Evolutionary conservation across 2,797 vertebrate genomes (phyloP).

Genomic region (Platalea minor): DNA sequence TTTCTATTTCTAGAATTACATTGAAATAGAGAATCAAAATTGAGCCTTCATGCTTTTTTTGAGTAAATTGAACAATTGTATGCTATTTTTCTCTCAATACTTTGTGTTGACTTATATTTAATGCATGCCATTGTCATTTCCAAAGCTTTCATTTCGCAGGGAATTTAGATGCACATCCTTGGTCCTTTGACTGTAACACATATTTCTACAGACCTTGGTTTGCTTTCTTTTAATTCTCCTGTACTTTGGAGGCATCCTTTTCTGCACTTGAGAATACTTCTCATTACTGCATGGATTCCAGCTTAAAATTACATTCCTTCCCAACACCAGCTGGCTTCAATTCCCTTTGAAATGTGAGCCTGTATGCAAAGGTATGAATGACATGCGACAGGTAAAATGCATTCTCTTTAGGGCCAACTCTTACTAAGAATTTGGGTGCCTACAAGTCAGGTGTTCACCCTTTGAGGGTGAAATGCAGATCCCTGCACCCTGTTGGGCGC

Average conservation of each 20-base stretch:
- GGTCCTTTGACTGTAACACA: not conserved
- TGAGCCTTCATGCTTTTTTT: not conserved
- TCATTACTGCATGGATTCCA: not conserved
- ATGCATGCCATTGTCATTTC: not conserved
- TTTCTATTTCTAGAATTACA: constrained; percentile 38
- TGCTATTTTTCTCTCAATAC: not conserved
- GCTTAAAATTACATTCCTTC: not conserved
- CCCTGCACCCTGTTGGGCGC: not conserved
- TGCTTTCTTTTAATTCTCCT: not conserved
- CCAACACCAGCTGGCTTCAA: not conserved
- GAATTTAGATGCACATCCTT: not conserved
- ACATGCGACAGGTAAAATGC: not conserved
- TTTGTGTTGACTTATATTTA: not conserved
- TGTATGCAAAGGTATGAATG: not conserved
- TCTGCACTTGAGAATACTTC: not conserved
- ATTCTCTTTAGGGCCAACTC: not conserved
- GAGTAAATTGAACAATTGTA: not conserved
- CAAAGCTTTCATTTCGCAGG: not conserved
- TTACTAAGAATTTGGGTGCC: not conserved
- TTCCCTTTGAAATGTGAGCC: not conserved
- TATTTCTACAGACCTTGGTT: not conserved
- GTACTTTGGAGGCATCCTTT: not conserved
- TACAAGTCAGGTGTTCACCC: not conserved
- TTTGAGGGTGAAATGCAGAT: not conserved
- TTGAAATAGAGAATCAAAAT: constrained; percentile 19